Base-by-base conservation (phyloP, 2,797 vertebrate genomes). In the Danio albolineatus region DNA sequence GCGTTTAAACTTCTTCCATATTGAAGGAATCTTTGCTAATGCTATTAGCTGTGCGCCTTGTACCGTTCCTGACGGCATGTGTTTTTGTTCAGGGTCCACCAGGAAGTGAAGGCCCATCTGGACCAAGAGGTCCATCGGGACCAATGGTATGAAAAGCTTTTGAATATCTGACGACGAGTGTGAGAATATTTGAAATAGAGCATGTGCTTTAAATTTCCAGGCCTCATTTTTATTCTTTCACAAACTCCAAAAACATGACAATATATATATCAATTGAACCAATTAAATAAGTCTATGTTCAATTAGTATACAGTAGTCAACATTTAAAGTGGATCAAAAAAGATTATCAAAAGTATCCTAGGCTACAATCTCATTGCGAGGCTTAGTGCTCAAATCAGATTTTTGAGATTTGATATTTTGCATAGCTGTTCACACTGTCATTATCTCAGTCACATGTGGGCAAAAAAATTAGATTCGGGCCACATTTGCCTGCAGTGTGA, bases 61-160 rank as follows among this genome's bases (percentile, higher is more conserved):
- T 87, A 86, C 76, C 69, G 79, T 56, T 83, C 87, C 66, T 89
- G 81, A 91, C 86, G 82, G 81, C 81, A 70, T 90, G 76, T 89
- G 61, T 69, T 93, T 91, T 89, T 78, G 79, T 78, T 76, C 70
- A 99, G 98, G 98, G 98, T 83, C 97, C 95, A 89, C 96, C 95
- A 89, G 98, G 98, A 93, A 98, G 98, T 90, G 97, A 99, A 87
- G 98, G 98, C 86, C 82, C 92, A 79, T 94, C 96, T 91, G 98
- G 98, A 92, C 98, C 98, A 51, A 95, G 97, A 94, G 98, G 98
- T 61, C 96, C 96, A 78, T 88, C 95, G 73, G 98, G 98, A 85
- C 95, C 96, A 85, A 94, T 95, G 94, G 98, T 99, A 93, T 91
- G 94, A 89, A 81, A 71, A 14, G 6, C 49, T 73, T 67, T 87